These are phyloP conservation scores for Naja naja DNA, from an alignment of 2,113 vertebrate genomes.

Conservation along the genomic window DNA sequence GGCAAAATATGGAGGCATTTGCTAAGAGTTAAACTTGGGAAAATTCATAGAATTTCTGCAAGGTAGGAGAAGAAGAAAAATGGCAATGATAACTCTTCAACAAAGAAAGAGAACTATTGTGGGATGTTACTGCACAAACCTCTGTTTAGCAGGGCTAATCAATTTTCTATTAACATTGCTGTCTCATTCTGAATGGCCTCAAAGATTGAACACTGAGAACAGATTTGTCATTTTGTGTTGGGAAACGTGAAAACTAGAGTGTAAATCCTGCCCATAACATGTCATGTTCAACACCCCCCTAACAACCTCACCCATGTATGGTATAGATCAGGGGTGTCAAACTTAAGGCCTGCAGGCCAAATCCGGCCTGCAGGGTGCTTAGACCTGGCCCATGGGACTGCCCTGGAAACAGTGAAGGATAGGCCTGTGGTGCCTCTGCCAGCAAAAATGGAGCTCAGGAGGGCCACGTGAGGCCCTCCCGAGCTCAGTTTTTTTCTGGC, in stretches of 20 bases:
- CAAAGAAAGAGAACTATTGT: neutral
- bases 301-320: neutral
- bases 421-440: too few relatives aligned
- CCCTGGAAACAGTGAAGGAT: too few relatives aligned
- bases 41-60: conserved; percentile 14
- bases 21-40: conserved; percentile 32
- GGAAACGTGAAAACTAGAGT: neutral
- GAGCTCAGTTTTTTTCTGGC: too few relatives aligned
- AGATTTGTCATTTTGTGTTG: neutral
- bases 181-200: neutral
- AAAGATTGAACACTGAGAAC: neutral
- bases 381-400: too few relatives aligned
- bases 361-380: too few relatives aligned
- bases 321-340: neutral
- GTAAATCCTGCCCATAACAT: neutral
- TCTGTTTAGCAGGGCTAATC: neutral
- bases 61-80: conserved; percentile 35
- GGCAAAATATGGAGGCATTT: neutral
- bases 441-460: too few relatives aligned
- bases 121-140: neutral
- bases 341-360: too few relatives aligned
- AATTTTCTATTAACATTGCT: neutral
- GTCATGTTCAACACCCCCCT: neutral
- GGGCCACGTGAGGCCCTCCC: too few relatives aligned
- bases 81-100: conserved; percentile 16